Conservation (phyloP, 2,888 invertebrate species). For the Sinelater perroti region DNA sequence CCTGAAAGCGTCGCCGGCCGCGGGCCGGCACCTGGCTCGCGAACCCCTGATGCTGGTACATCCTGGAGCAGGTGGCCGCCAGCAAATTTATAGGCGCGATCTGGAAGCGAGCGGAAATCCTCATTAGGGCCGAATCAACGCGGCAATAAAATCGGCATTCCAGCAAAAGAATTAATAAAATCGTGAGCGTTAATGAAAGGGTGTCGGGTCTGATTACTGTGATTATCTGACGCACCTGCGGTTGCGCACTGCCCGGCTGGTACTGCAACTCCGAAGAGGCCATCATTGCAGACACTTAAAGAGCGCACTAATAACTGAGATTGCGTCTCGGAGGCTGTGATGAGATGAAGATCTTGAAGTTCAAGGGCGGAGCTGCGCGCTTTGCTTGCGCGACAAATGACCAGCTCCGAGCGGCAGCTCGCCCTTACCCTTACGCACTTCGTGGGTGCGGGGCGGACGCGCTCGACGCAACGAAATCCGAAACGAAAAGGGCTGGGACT, state of each 20-base stretch:
- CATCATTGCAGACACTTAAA: slow-evolving; percentile 58
- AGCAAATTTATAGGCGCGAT: slow-evolving; percentile 57
- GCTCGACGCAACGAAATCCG: not conserved
- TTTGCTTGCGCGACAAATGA: slow-evolving; percentile 51
- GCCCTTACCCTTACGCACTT: slow-evolving; percentile 26
- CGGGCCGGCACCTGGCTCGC: slow-evolving; percentile 54
- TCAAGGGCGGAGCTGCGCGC: slow-evolving; percentile 56
- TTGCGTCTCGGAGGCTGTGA: slow-evolving; percentile 52
- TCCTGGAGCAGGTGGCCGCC: slow-evolving; percentile 55
- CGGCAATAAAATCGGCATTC: slow-evolving; percentile 39
- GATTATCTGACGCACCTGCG: slow-evolving; percentile 60
- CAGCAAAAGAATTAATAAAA: slow-evolving; percentile 52
- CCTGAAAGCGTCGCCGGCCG: slow-evolving; percentile 55
- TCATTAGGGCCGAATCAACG: slow-evolving; percentile 34
- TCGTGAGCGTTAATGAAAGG: slow-evolving; percentile 57
- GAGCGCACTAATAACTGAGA: slow-evolving; percentile 61
- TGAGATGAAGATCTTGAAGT: slow-evolving; percentile 56
- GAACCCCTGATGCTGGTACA: slow-evolving; percentile 53
- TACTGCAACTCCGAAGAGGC: slow-evolving; percentile 56
- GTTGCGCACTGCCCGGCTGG: slow-evolving; percentile 55
- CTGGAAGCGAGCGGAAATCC: slow-evolving; percentile 48
- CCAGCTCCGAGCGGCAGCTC: slow-evolving; percentile 21
- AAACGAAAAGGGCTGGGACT: too few species aligned
- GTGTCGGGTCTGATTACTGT: slow-evolving; percentile 56
- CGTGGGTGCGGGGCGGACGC: not conserved